Evolutionary conservation across 2,888 invertebrate genomes (phyloP).

Genomic region (Temnothorax ravouxi): DNA sequence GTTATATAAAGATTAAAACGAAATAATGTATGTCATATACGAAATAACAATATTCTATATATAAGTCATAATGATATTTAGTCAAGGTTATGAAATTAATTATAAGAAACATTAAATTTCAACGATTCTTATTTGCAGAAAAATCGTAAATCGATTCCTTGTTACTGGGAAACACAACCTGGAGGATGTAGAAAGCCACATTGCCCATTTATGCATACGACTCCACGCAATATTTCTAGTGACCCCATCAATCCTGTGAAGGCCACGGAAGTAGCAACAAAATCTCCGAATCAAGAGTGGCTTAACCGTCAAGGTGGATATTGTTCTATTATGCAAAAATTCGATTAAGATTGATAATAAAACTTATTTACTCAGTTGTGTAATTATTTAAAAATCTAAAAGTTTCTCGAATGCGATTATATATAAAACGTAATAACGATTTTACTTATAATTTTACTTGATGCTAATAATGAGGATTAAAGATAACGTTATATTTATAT

Average conservation of each 20-base stretch:
- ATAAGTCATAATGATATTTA: not conserved
- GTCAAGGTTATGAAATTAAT: not conserved
- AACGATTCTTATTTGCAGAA: constrained; percentile 87
- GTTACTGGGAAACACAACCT: constrained; percentile 96
- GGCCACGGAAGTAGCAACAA: constrained; percentile 76
- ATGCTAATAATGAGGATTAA: not conserved
- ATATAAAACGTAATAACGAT: not conserved
- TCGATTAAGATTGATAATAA: not conserved
- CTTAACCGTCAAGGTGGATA: constrained; percentile 82
- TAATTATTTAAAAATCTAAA: not conserved
- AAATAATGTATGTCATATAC: not conserved
- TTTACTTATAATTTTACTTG: constrained; percentile 1
- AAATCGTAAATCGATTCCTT: constrained; percentile 93
- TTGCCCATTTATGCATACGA: constrained; percentile 93
- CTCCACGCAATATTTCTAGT: constrained; percentile 70
- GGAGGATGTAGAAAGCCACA: constrained; percentile 94
- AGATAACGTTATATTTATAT: not conserved
- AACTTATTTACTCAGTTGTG: not conserved
- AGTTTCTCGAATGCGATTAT: not conserved
- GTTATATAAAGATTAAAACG: not conserved
- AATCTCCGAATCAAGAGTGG: constrained; percentile 83
- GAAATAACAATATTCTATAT: not conserved
- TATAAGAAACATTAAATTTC: not conserved
- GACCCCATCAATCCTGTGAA: constrained; percentile 82
- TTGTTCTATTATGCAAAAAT: not conserved